A percentile compares a stretch with the other conserved stretches of the same genome.
Evolutionary conservation across 2,113 vertebrate genomes (phyloP).

Genomic region (Synodontis membranacea): DNA sequence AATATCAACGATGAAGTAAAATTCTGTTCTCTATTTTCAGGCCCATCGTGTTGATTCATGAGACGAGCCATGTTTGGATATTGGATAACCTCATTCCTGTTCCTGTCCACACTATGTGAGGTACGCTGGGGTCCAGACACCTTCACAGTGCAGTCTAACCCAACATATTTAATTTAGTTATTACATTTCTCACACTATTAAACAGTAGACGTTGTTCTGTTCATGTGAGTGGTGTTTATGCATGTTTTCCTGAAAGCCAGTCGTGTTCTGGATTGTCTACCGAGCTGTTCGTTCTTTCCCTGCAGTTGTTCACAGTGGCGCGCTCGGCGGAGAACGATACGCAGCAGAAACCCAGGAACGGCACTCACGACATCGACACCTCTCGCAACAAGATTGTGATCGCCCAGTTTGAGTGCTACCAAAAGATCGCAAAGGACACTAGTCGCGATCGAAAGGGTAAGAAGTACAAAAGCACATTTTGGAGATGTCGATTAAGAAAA

Average conservation of each 20-base stretch:
- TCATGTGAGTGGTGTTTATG: neutral
- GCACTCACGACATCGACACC: constrained; percentile 55
- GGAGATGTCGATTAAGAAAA: neutral
- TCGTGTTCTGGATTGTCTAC: neutral
- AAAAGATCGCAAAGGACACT: constrained; percentile 82
- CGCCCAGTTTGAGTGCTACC: constrained; percentile 93
- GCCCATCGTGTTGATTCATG: neutral
- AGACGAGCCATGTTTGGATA: constrained; percentile 43
- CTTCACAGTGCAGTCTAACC: neutral
- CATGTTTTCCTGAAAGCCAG: neutral
- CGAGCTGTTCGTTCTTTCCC: neutral
- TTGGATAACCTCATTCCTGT: constrained; percentile 40
- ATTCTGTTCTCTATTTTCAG: constrained; percentile 28
- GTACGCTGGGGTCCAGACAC: neutral
- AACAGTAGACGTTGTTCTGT: neutral
- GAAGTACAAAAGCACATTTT: neutral
- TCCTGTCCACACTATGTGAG: constrained; percentile 41
- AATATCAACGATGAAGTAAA: neutral
- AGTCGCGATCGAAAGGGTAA: constrained; percentile 59
- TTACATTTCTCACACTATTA: neutral
- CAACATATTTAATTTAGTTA: neutral
- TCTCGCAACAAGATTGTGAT: constrained; percentile 80
- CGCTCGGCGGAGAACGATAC: constrained; percentile 55
- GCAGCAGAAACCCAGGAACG: constrained; percentile 40
- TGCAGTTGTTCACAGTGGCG: constrained; percentile 68